These are phyloP conservation scores for Gadopsis bispinosus DNA, from an alignment of 2,797 vertebrate species.

Conservation along the genomic window DNA sequence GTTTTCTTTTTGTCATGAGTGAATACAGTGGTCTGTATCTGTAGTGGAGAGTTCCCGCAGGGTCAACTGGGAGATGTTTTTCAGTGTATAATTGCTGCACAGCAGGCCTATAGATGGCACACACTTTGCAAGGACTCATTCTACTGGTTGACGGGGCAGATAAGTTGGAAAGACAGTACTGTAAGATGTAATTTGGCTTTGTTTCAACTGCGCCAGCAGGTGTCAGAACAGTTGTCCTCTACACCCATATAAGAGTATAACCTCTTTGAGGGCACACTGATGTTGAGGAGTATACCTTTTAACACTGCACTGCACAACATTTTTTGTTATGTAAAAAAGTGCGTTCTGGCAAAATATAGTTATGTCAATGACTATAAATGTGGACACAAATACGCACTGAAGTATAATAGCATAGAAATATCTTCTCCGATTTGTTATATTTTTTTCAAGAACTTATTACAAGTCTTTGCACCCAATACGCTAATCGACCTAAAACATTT, in stretches of 20 bases:
- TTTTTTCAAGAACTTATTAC: constrained; percentile 60
- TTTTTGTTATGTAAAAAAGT: constrained; percentile 72
- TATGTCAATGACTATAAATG: constrained; percentile 76
- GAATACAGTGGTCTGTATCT: constrained; percentile 46
- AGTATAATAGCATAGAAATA: constrained; percentile 78
- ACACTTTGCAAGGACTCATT: constrained; percentile 56
- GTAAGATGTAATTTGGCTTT: constrained; percentile 81
- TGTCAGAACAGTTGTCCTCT: constrained; percentile 60
- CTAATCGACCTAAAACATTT: constrained; percentile 63
- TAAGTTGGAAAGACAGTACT: constrained; percentile 73
- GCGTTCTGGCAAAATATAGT: constrained; percentile 80
- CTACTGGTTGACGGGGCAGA: constrained; percentile 58
- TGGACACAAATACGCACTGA: constrained; percentile 73
- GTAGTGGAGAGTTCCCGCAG: constrained; percentile 37
- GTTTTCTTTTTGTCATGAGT: constrained; percentile 22
- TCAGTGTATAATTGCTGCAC: constrained; percentile 53
- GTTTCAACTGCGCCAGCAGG: constrained; percentile 62
- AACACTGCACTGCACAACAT: constrained; percentile 62
- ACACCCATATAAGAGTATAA: constrained; percentile 53
- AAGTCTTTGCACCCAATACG: constrained; percentile 70
- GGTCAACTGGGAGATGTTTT: constrained; percentile 52
- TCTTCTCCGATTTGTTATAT: constrained; percentile 60
- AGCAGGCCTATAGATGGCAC: constrained; percentile 63
- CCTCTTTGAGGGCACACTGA: constrained; percentile 65
- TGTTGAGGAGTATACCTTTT: constrained; percentile 64